These are phyloP conservation scores for Timema podura DNA, from an alignment of 2,888 invertebrate species.

Conservation along the genomic window DNA sequence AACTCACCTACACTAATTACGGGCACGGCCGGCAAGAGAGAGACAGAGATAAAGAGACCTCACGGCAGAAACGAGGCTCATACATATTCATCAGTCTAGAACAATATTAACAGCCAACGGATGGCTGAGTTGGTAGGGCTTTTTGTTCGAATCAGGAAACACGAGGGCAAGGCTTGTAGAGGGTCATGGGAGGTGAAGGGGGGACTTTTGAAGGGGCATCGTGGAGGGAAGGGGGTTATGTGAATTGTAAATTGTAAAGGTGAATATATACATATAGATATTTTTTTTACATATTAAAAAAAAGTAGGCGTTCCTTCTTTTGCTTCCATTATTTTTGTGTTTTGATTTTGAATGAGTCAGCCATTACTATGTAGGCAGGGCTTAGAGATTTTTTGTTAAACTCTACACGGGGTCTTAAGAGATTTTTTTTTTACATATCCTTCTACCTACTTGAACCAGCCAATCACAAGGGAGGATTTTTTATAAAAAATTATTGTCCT, in stretches of 20 bases:
- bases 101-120: constrained; percentile 1
- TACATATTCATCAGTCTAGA: constrained; percentile 12
- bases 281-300: background rate
- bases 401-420: too few species aligned
- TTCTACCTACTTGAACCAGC: constrained; percentile 13
- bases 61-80: background rate
- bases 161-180: background rate
- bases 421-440: too few species aligned
- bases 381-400: constrained; percentile 6
- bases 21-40: background rate
- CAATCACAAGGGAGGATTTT: constrained; percentile 22
- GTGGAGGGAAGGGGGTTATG: background rate
- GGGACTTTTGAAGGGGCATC: background rate
- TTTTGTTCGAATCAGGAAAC: background rate
- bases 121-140: background rate
- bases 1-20: constrained; percentile 13
- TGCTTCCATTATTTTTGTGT: constrained; percentile 12
- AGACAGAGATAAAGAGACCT: too few species aligned
- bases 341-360: constrained; percentile 23
- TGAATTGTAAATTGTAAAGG: constrained; percentile 17
- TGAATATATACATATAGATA: constrained; percentile 1
- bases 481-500: background rate
- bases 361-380: constrained; percentile 30
- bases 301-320: constrained; percentile 11
- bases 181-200: background rate